These are phyloP conservation scores for Rutilus rutilus DNA, from an alignment of 2,113 vertebrate species.

Conservation along the genomic window DNA sequence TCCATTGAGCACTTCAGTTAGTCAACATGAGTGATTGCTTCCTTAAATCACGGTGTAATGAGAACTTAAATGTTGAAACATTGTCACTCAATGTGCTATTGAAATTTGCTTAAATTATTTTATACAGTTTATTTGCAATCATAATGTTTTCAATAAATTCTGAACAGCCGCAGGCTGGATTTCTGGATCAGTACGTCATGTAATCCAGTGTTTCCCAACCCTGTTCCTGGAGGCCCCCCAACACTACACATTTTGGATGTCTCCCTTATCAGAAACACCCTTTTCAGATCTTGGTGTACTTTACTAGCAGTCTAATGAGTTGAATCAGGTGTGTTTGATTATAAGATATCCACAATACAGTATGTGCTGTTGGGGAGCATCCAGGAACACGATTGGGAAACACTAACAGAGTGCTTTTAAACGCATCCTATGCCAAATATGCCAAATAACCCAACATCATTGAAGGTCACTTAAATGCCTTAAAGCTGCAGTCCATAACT, in stretches of 20 bases:
- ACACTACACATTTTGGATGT: neutral
- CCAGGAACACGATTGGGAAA: constrained; percentile 17
- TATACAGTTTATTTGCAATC: neutral
- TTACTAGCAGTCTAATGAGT: constrained; percentile 13
- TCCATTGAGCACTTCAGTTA: neutral
- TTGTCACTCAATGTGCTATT: neutral
- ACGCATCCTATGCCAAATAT: neutral
- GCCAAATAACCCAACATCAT: neutral
- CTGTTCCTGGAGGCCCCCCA: constrained; percentile 18
- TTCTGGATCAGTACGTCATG: neutral
- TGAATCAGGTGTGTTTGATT: constrained; percentile 6
- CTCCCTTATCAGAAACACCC: constrained; percentile 23
- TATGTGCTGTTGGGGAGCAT: constrained; percentile 18
- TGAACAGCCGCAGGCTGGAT: neutral
- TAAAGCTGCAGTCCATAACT: too few species aligned
- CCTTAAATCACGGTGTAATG: neutral
- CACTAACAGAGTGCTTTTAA: neutral
- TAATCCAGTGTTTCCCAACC: constrained; percentile 2
- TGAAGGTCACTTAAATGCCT: neutral
- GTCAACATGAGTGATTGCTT: neutral
- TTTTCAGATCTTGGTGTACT: neutral
- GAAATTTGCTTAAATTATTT: neutral
- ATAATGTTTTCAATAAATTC: neutral
- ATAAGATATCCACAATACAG: constrained; percentile 13
- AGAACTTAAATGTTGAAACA: neutral